A percentile compares a stretch with the other conserved stretches of the same genome.
phyloP scores from a whole-genome alignment of 1,140 invertebrate genomes.

The Euglossa dilemma region DNA sequence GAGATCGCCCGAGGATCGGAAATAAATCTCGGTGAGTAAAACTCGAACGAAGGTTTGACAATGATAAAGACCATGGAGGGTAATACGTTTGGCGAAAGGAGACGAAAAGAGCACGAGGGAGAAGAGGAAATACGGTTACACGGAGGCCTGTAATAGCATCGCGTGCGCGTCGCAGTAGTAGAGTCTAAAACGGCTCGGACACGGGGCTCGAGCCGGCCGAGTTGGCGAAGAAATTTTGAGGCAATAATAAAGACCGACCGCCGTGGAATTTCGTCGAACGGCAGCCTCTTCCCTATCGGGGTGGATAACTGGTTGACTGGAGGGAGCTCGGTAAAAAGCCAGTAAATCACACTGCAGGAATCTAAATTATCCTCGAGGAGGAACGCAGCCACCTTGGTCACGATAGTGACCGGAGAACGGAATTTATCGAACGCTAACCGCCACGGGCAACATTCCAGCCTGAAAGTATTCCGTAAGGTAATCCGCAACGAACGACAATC shows the following conservation, averaged over 20 bases:
- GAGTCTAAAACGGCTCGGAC: not conserved
- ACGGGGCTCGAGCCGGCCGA: not conserved
- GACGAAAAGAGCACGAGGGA: too few relatives aligned
- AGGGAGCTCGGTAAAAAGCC: constrained; percentile 66
- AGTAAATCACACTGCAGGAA: constrained; percentile 75
- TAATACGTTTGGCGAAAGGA: too few relatives aligned
- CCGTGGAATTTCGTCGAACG: constrained; percentile 31
- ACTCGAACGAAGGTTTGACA: too few relatives aligned
- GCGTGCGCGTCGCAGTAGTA: not conserved
- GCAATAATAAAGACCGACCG: constrained; percentile 21
- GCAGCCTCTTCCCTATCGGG: constrained; percentile 25
- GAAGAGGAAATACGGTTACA: not conserved
- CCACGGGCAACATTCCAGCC: constrained; percentile 68
- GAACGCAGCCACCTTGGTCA: constrained; percentile 73
- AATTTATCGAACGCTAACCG: constrained; percentile 76
- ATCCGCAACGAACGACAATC: constrained; percentile 52
- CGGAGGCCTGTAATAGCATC: not conserved
- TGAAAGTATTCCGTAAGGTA: constrained; percentile 71
- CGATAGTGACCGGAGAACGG: constrained; percentile 58
- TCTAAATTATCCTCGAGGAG: constrained; percentile 74
- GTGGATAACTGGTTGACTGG: constrained; percentile 29
- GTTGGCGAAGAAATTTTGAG: constrained; percentile 16
- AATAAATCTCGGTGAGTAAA: too few relatives aligned
- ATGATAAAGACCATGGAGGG: too few relatives aligned
- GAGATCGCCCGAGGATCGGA: too few relatives aligned